Base-by-base conservation (phyloP, 1,140 invertebrate genomes). In the Chymomyza costata region DNA sequence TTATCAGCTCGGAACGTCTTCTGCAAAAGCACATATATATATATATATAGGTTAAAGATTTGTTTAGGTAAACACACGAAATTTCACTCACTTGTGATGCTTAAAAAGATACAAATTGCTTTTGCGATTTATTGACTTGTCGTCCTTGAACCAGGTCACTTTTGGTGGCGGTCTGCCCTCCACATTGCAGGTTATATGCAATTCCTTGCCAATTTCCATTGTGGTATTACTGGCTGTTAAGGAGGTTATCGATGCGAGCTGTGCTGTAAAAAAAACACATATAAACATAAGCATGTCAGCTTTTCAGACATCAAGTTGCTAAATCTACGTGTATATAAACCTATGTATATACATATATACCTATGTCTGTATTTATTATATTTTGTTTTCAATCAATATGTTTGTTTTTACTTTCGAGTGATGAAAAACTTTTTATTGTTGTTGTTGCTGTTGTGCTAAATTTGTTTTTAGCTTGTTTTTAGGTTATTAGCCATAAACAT, bases 1-100 rank as follows among this genome's bases (percentile, higher is more conserved):
- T 92, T 68, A 92, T 90, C 86, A 93, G 88, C 86, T 91, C 90
- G 86, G 92, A 92, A 88, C 91, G 89, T 88, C 91, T 90, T 87
- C 92, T 93, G 86, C 45, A 87, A 87, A 66, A 7, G 13, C 1
- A 6, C 14, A 11, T n/a, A 13, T 1, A 17, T 53, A 35, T 1
- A 14, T 1, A 28, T n/a, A 18, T 38, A 11, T 14, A 48, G 16
- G 25, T 57, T 44, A 38, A 11, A 47, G 16, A 40, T 45, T n/a
- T 2, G 37, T 45, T 8, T 13, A 51, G 16, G 2, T 34, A 19
- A n/a, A n/a, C 3, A 45, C 3, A 1, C 2, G 0, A 3, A 0
- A 32, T 28, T 16, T 13, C 25, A 62, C 84, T 85, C 52, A 86
- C 84, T 85, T 85, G 61, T 71, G 63, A 49, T 85, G 84, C 51